phyloP scores from a whole-genome alignment of 2,797 vertebrate genomes.

The Myotis vivesi region DNA sequence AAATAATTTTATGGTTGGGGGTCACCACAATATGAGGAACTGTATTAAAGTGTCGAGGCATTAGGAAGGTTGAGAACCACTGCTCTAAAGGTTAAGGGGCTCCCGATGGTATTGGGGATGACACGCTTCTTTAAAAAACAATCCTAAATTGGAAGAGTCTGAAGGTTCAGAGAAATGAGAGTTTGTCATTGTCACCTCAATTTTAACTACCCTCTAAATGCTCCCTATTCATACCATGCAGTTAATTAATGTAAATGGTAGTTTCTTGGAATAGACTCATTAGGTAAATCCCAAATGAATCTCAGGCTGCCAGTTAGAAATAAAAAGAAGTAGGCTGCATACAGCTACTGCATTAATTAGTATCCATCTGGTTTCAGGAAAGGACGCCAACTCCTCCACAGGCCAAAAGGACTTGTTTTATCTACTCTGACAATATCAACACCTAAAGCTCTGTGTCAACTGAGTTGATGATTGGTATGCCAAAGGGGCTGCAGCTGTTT shows the following conservation, averaged over 20 bases:
- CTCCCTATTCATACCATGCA: background rate
- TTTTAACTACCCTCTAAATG: background rate
- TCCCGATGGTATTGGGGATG: background rate
- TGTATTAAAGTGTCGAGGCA: too few species aligned
- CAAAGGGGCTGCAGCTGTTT: background rate
- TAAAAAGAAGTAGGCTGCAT: constrained; percentile 54
- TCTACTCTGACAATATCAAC: constrained; percentile 45
- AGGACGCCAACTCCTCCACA: constrained; percentile 40
- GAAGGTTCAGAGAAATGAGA: background rate
- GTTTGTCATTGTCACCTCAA: background rate
- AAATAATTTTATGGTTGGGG: too few species aligned
- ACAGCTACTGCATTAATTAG: constrained; percentile 65
- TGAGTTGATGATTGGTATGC: background rate
- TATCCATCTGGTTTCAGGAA: constrained; percentile 74
- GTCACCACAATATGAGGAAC: too few species aligned
- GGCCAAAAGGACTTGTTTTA: constrained; percentile 61
- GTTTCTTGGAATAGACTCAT: constrained; percentile 2
- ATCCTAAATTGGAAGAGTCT: background rate
- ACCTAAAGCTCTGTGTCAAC: constrained; percentile 32
- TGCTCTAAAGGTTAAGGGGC: background rate
- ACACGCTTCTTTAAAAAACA: background rate
- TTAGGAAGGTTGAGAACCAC: too few species aligned
- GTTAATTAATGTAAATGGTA: background rate
- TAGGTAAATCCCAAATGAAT: constrained; percentile 22
- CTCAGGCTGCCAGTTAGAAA: constrained; percentile 6